Evolutionary conservation across 2,113 vertebrate genomes (phyloP).

Genomic region (Deroptyus accipitrinus): DNA sequence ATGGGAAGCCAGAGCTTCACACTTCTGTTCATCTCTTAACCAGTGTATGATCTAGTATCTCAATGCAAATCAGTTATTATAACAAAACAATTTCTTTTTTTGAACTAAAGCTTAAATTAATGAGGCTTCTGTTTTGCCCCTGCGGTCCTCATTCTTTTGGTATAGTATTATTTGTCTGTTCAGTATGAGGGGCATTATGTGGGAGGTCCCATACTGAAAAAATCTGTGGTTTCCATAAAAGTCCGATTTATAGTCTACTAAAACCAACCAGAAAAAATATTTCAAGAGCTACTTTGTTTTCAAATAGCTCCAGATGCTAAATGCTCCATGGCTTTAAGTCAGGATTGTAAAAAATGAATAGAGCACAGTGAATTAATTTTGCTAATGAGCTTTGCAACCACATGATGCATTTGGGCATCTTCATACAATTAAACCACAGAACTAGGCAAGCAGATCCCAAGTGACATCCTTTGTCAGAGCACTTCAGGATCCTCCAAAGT

Average conservation of each 20-base stretch:
- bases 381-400: conserved; percentile 52
- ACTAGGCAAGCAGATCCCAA: conserved; percentile 4
- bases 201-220: background rate
- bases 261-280: background rate
- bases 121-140: background rate
- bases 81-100: background rate
- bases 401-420: conserved; percentile 26
- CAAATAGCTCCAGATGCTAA: conserved; percentile 37
- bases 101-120: background rate
- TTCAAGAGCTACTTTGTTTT: conserved; percentile 4
- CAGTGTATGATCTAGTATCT: too few species aligned
- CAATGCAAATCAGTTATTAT: background rate
- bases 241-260: background rate
- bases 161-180: background rate
- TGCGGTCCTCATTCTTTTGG: background rate
- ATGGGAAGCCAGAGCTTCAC: background rate
- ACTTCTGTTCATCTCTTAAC: background rate
- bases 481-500: conserved; percentile 10
- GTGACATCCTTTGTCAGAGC: conserved; percentile 8
- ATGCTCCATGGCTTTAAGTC: conserved; percentile 12
- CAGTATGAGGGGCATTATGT: background rate
- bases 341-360: conserved; percentile 45
- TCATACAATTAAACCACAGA: conserved; percentile 32
- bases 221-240: background rate
- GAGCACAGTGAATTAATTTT: conserved; percentile 59